phyloP scores from a whole-genome alignment of 1,140 invertebrate genomes.

The Dufourea novaeangliae region DNA sequence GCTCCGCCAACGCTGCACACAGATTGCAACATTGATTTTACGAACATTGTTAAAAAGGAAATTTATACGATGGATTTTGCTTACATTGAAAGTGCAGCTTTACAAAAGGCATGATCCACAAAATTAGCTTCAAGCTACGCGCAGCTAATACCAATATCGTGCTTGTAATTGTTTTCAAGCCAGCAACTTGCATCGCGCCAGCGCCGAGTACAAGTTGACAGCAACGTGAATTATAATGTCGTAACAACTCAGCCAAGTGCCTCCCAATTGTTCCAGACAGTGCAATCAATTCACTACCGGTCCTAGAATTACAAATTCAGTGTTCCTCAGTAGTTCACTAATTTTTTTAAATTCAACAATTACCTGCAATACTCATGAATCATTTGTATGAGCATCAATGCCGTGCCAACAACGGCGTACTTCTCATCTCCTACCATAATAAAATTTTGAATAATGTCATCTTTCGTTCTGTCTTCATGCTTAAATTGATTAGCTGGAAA shows the following conservation, averaged over 20 bases:
- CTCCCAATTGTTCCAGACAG: slow-evolving; percentile 87
- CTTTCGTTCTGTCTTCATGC: slow-evolving; percentile 72
- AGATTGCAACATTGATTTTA: slow-evolving; percentile 27
- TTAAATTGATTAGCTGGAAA: slow-evolving; percentile 78
- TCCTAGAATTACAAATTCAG: slow-evolving; percentile 61
- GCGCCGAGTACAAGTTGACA: slow-evolving; percentile 97
- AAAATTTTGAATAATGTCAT: slow-evolving; percentile 68
- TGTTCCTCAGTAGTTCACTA: not conserved
- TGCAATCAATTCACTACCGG: slow-evolving; percentile 83
- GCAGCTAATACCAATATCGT: slow-evolving; percentile 96
- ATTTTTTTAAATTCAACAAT: not conserved
- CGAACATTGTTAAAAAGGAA: not conserved
- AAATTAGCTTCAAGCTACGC: slow-evolving; percentile 91
- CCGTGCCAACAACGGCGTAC: slow-evolving; percentile 92
- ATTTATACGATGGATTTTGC: not conserved
- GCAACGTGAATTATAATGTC: slow-evolving; percentile 95
- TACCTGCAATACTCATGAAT: slow-evolving; percentile 95
- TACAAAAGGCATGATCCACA: slow-evolving; percentile 89
- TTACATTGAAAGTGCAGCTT: slow-evolving; percentile 85
- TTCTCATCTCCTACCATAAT: slow-evolving; percentile 90
- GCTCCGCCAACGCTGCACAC: slow-evolving; percentile 70
- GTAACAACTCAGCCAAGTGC: slow-evolving; percentile 92
- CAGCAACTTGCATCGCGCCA: slow-evolving; percentile 95
- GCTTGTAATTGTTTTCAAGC: slow-evolving; percentile 97
- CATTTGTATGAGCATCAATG: slow-evolving; percentile 92